Evolutionary conservation across 1,140 invertebrate species (phyloP).

Genomic region (Drosophila athabasca): DNA sequence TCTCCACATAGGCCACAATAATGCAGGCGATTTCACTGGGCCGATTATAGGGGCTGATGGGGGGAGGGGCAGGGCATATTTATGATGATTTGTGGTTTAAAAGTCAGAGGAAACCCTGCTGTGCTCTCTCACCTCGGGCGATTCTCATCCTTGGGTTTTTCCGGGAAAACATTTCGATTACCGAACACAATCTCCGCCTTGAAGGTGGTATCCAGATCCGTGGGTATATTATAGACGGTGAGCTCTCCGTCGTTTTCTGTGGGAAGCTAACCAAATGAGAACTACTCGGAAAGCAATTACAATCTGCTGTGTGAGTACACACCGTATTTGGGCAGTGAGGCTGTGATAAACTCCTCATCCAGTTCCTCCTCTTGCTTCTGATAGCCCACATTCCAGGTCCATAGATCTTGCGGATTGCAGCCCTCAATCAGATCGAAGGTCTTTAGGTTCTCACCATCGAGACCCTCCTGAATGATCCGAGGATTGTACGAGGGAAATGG

Average conservation of each 20-base stretch:
- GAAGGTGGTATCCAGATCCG: conserved; percentile 71
- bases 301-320: conserved; percentile 6
- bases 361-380: conserved; percentile 63
- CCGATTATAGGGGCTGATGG: conserved; percentile 52
- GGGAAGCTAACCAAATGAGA: conserved; percentile 13
- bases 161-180: conserved; percentile 61
- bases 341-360: conserved; percentile 63
- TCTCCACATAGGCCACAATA: conserved; percentile 75
- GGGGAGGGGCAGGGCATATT: not conserved
- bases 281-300: too few species aligned
- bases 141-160: conserved; percentile 35
- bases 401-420: conserved; percentile 62
- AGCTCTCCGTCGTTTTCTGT: conserved; percentile 65
- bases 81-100: too few species aligned
- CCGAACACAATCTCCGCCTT: conserved; percentile 75
- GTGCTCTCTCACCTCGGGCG: conserved; percentile 22
- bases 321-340: conserved; percentile 70
- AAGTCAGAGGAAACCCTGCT: too few species aligned
- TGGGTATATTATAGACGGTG: conserved; percentile 69
- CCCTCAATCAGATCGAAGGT: conserved; percentile 74
- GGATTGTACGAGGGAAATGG: conserved; percentile 73
- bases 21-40: conserved; percentile 69
- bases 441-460: conserved; percentile 65
- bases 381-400: conserved; percentile 75
- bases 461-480: conserved; percentile 62